Evolutionary conservation across 2,113 vertebrate genomes (phyloP).

Genomic region (Istiophorus platypterus): DNA sequence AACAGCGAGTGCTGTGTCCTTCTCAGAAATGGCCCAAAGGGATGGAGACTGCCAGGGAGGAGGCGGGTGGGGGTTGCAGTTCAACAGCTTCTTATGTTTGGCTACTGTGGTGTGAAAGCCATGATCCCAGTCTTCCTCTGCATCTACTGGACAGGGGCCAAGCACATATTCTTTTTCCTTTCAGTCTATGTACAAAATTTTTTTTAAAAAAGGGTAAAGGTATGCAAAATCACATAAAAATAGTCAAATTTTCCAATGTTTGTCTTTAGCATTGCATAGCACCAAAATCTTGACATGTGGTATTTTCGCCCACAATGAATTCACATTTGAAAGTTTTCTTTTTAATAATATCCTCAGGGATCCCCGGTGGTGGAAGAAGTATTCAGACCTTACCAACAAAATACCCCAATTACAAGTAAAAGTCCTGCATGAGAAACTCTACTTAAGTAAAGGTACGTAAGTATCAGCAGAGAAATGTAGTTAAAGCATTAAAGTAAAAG

Average conservation of each 20-base stretch:
- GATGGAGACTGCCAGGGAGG: constrained; percentile 28
- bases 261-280: neutral
- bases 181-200: neutral
- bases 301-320: too few species aligned
- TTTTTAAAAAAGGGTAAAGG: neutral
- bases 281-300: neutral
- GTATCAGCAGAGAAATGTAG: too few species aligned
- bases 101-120: neutral
- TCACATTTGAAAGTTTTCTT: too few species aligned
- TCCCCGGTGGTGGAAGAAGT: too few species aligned
- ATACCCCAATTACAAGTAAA: too few species aligned
- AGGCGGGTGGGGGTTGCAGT: neutral
- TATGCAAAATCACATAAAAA: neutral
- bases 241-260: neutral
- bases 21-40: constrained; percentile 54
- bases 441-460: too few species aligned
- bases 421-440: too few species aligned
- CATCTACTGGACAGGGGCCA: neutral
- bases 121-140: neutral
- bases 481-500: too few species aligned
- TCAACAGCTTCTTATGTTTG: constrained; percentile 36
- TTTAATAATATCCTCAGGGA: too few species aligned
- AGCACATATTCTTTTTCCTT: neutral
- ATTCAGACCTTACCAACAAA: too few species aligned
- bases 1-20: constrained; percentile 64